Base-by-base conservation (phyloP, 2,888 invertebrate genomes). In the Gastracanthus pulcherrimus region DNA sequence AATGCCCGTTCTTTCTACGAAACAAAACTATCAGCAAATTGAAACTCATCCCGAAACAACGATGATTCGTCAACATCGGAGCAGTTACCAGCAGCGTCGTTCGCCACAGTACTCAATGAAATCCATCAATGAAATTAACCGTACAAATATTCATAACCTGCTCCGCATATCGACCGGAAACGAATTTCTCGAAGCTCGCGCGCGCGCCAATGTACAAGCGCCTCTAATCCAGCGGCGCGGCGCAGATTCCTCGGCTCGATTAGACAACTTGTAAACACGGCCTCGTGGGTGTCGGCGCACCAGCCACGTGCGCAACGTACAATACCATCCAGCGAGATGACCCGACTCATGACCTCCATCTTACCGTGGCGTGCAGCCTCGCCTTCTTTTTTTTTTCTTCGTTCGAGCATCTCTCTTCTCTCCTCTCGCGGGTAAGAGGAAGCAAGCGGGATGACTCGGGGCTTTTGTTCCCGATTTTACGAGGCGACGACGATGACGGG, bases 221-320 rank as follows among this genome's bases (percentile, higher is more conserved):
- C 29, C 16, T n/a, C 58, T 45, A 29, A 76, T 66, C 38, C 51
- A 38, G 29, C 3, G 26, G 55, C n/a, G n/a, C n/a, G n/a, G 16
- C 41, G 48, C 83, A 84, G 87, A 88, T 88, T 87, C 84, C 84
- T 86, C 85, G 85, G 84, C 83, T 67, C 86, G 87, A 87, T 88
- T 88, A 87, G 88, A 88, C 87, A 88, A 89, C 88, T 89, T 89
- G 89, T 89, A 89, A 90, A 89, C 89, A 89, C 83, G 86, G 79
- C 80, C 81, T 84, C 86, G 88, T 89, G 86, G 87, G 87, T 86
- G 89, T 88, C 85, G 85, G 16, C 13, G 16, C 7, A 26, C 38
- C 9, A 19, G 19, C 19, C 23, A 16, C n/a, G 23, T 6, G n/a
- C n/a, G 64, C 34, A 41, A n/a, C n/a, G 13, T 45, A 41, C 64